These are phyloP conservation scores for Myiopsitta monachus DNA, from an alignment of 2,113 vertebrate species.

Conservation along the genomic window DNA sequence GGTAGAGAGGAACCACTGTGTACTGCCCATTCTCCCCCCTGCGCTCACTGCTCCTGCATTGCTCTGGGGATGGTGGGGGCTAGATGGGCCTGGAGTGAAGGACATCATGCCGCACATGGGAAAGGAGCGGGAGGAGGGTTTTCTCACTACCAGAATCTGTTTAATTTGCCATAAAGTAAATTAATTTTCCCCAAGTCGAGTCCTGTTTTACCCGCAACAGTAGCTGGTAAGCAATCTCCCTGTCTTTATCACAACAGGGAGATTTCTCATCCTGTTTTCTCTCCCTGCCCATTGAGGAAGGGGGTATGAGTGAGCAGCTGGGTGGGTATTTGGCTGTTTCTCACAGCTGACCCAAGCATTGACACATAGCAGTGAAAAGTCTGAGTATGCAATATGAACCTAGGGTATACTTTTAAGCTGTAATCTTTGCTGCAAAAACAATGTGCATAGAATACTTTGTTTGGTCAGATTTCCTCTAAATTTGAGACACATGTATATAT, in stretches of 20 bases:
- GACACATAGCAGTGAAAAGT: not conserved
- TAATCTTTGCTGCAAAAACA: not conserved
- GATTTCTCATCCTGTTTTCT: not conserved
- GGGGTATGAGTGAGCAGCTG: not conserved
- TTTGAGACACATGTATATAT: not conserved
- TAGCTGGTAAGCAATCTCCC: not conserved
- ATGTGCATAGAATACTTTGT: not conserved
- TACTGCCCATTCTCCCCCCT: accelerated
- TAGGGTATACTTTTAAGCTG: not conserved
- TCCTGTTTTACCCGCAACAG: not conserved
- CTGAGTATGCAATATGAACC: not conserved
- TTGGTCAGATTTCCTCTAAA: not conserved
- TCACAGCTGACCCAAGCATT: not conserved
- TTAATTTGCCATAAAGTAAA: not conserved
- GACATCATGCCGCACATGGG: not conserved
- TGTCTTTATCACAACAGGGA: not conserved
- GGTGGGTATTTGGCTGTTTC: not conserved
- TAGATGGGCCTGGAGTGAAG: not conserved
- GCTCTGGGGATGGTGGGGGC: accelerated
- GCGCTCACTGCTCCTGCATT: accelerated
- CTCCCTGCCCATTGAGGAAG: accelerated
- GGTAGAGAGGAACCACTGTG: not conserved
- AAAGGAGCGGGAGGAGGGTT: not conserved
- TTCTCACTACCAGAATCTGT: not conserved
- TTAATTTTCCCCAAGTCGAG: not conserved